Base-by-base conservation (phyloP, 2,797 vertebrate species). In the Dendrocincla fuliginosa region DNA sequence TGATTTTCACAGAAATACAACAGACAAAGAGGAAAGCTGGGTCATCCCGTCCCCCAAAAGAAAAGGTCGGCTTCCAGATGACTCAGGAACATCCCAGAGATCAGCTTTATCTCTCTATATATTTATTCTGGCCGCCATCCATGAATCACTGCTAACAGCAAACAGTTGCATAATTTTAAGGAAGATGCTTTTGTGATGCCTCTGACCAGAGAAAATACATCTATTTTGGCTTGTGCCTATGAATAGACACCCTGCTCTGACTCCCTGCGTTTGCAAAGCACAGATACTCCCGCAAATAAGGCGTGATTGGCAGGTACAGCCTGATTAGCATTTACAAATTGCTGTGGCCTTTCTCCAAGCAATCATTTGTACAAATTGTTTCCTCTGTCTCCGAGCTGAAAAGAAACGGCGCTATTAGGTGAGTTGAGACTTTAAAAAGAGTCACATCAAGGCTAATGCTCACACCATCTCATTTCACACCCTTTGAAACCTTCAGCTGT, bases 301-400 rank as follows among this genome's bases (percentile, higher is more conserved):
- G 33, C 33, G 5, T 75, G 89, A 97, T 92, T 91, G 95, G 82
- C 89, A 89, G 74, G 68, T 64, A 60, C 50, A 78, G 16, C 65
- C 80, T 53, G 87, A 95, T 94, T 50, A 95, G 90, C 77, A 88
- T 88, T 47, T 37, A 90, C 92, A 93, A 87, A 92, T 91, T 35
- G 60, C 84, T 4, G 82, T 84, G 91, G 96, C 96, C 95, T 97
- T 96, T 95, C 95, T 86, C 59, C 80, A 14, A 89, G 91, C 83
- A 50, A 91, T 86, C 88, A 73, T 92, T 82, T 39, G 76, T 78
- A 87, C 91, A 92, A 89, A 90, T 96, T 61, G 84, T 94, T 94
- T 92, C 77, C 77, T 90, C 93, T 59, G 67, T 47, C 89, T 94
- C 63, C 4, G 18, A 69, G 76, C 63, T 68, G 90, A 65, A 61